Base-by-base conservation (phyloP, 2,113 vertebrate genomes). In the Pan paniscus region DNA sequence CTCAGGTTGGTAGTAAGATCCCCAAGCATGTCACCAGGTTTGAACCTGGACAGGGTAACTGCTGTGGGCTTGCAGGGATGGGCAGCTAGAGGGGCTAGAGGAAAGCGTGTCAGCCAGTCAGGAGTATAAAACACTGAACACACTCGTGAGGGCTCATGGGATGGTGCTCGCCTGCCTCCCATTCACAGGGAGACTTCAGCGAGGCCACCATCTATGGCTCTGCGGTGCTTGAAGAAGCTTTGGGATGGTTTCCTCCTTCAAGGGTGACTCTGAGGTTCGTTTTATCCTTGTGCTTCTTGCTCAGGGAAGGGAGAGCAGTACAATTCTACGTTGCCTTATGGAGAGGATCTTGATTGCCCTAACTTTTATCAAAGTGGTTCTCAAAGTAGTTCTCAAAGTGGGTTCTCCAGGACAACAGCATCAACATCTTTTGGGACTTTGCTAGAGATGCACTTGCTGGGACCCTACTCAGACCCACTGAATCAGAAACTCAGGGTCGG, bases 151-250 rank as follows among this genome's bases (percentile, higher is more conserved):
- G 38, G 16, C 68, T 61, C 61, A 9, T 0, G 0, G 48, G 17
- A 12, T 1, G 3, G 5, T 52, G 55, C 32, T 55, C 32, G 30
- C 14, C 20, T 13, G 20, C 8, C 22, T 11, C 18, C 40, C 10
- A 6, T 35, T 25, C 6, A 2, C 1, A 17, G 20, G 11, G 20
- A 0, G 0, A 22, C 13, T 11, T 59, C 30, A 18, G 27, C 18
- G 13, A 48, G 73, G 7, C 38, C 20, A 25, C 16, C 32, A 17
- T 48, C 23, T 6, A 14, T 7, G 20, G 4, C 10, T 9, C 43
- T n/a, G 25, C 48, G 9, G n/a, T 52, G 14, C 64, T 50, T n/a
- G 40, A 61, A 32, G 92, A 70, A 27, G 22, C 23, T 70, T 27
- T 16, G 4, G 40, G 13, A 22, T 1, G 0, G 17, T 18, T 83